phyloP scores from a whole-genome alignment of 2,113 vertebrate genomes.

The Cinclus mexicanus region DNA sequence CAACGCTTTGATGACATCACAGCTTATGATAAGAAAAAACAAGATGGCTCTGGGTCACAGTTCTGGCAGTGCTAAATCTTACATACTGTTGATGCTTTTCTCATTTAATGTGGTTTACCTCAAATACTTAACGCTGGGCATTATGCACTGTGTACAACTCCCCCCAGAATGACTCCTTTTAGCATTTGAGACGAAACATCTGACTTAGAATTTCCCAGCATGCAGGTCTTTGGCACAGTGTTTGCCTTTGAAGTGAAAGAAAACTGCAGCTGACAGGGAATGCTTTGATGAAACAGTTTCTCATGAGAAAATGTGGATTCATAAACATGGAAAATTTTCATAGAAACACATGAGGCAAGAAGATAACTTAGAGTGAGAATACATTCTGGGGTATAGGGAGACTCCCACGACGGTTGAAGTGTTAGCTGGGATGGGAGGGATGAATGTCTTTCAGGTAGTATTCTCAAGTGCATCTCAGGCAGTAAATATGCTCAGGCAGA shows the following conservation, averaged over 20 bases:
- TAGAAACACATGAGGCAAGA: background rate
- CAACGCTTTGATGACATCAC: background rate
- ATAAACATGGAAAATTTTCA: background rate
- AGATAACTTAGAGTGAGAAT: background rate
- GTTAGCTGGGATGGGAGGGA: background rate
- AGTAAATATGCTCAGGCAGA: background rate
- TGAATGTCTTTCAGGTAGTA: background rate
- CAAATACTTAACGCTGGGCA: background rate
- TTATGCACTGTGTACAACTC: background rate
- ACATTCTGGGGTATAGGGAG: background rate
- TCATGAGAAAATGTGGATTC: conserved; percentile 20
- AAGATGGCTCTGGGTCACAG: background rate
- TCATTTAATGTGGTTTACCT: conserved; percentile 10
- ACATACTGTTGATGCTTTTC: background rate
- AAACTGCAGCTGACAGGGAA: background rate
- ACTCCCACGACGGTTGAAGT: background rate
- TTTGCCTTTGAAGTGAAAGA: conserved; percentile 42
- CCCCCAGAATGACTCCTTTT: background rate
- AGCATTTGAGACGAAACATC: background rate
- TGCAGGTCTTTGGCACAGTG: background rate
- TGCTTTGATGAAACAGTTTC: conserved; percentile 30
- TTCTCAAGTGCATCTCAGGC: background rate
- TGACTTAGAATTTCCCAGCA: conserved; percentile 36
- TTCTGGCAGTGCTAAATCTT: background rate
- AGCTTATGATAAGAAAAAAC: background rate